Evolutionary conservation across 2,888 invertebrate genomes (phyloP), one percentile per base, ranked within the genome.

Genomic region (Luperina testacea): DNA sequence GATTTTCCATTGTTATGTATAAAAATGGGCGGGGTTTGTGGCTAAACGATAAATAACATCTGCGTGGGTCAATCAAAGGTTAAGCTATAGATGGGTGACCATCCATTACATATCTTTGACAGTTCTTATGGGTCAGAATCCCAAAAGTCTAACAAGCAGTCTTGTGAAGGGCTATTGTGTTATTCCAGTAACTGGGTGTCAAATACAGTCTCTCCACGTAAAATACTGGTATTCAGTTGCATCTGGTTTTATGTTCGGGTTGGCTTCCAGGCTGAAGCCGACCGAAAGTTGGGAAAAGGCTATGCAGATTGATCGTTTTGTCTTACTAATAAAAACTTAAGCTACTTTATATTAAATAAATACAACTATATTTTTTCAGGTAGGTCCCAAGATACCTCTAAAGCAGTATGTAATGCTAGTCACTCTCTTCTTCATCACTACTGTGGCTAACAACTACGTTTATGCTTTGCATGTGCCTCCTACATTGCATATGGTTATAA

Each of bases 381-480:
- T 95, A 79, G 90, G 91, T 84, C 94, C 96, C 75, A 95, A 95
- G 88, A 95, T 97, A 89, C 96, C 97, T 38, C 75, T 96, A 69
- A 92, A 89, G 81, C 94, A 96, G 83, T 97, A 97, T 92, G 89
- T 93, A 73, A 90, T 95, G 78, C 91, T 97, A 74, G 94, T 96
- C 27, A 88, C 91, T 80, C 93, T 97, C 78, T 97, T 96, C 94
- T 97, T 97, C 89, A 81, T 96, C 63, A 96, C 96, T 48, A 96
- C 95, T 91, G 95, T 96, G 83, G 95, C 95, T 45, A 97, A 96
- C 92, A 97, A 97, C 84, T 97, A 96, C 95, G 97, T 96, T 42
- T 97, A 96, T 86, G 92, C 94, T 87, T 93, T 97, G 93, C 96
- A 97, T 95, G 96, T 97, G 82, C 96, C 96, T 80, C 95, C 97